phyloP scores from a whole-genome alignment of 2,113 vertebrate species.

The Tychaedon coryphoeus region DNA sequence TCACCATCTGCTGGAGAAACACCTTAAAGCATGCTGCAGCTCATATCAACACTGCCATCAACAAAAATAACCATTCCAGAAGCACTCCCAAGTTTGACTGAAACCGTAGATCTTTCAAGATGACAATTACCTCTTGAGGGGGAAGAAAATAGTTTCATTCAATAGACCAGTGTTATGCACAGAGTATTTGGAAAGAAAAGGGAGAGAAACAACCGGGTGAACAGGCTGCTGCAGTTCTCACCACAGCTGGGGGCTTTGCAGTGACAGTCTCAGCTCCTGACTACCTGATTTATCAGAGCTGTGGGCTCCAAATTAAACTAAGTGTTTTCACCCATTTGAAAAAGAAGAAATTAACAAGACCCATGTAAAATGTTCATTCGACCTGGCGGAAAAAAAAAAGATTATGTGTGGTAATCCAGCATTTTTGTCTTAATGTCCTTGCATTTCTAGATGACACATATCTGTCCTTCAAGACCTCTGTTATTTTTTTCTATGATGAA shows the following conservation, averaged over 20 bases:
- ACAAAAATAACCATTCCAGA: neutral
- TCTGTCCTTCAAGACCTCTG: neutral
- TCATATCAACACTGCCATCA: neutral
- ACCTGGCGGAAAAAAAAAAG: neutral
- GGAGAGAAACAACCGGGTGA: neutral
- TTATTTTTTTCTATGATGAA: neutral
- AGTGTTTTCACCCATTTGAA: neutral
- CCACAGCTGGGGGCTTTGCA: neutral
- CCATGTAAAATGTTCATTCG: neutral
- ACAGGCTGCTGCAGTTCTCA: neutral
- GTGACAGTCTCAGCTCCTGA: neutral
- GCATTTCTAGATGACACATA: neutral
- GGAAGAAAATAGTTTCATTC: neutral
- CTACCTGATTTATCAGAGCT: neutral
- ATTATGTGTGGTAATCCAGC: accelerated
- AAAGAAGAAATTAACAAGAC: neutral
- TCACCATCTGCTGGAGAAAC: neutral
- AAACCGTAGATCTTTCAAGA: neutral
- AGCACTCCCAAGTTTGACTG: neutral
- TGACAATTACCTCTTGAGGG: neutral
- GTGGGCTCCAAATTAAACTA: neutral
- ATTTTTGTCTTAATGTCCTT: neutral
- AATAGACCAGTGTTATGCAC: neutral
- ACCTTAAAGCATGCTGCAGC: neutral
- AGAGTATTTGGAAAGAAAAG: neutral